Evolutionary conservation across 1,140 invertebrate genomes (phyloP), one percentile per base, ranked within the genome.

Genomic region (Acyrthosiphon pisum): DNA sequence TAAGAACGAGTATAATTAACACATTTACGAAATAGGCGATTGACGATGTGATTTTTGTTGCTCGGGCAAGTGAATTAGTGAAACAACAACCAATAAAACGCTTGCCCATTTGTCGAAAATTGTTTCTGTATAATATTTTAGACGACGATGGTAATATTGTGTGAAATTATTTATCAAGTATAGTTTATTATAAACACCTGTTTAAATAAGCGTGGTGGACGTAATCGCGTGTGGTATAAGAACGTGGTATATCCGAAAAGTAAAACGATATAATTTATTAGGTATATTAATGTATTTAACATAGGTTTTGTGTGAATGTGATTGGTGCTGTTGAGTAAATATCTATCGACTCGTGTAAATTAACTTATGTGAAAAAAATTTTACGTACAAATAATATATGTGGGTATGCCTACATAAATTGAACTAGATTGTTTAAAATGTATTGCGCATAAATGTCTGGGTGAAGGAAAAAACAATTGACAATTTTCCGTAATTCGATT

Each of bases 251-350:
- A 76, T 76, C n/a, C 60, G 30, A 18, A n/a, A 76, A n/a, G 60
- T 76, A 76, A 76, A 76, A 76, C 60, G 30, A 76, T 76, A 76
- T 76, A 76, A 41, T 41, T 76, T n/a, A 76, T n/a, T 76, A 76
- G n/a, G 50, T 22, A 60, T 60, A 76, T 76, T 76, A 76, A 76
- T 76, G n/a, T 76, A 76, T 76, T 76, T 76, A 76, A 76, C 30
- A 76, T n/a, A 30, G 60, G 30, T 68, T 68, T 68, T n/a, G 60
- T 76, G n/a, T 76, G 60, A 68, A 68, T 68, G 60, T 30, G 30
- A 23, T 23, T 6, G 6, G 50, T 6, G 22, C 22, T 22, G 22
- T 22, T 76, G 30, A 14, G 60, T 76, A n/a, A 76, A 76, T 76
- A 76, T 76, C n/a, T 30, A 76, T 76, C n/a, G n/a, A 35, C n/a